Base-by-base conservation (phyloP, 2,113 vertebrate genomes). In the Coregonus clupeaformis region DNA sequence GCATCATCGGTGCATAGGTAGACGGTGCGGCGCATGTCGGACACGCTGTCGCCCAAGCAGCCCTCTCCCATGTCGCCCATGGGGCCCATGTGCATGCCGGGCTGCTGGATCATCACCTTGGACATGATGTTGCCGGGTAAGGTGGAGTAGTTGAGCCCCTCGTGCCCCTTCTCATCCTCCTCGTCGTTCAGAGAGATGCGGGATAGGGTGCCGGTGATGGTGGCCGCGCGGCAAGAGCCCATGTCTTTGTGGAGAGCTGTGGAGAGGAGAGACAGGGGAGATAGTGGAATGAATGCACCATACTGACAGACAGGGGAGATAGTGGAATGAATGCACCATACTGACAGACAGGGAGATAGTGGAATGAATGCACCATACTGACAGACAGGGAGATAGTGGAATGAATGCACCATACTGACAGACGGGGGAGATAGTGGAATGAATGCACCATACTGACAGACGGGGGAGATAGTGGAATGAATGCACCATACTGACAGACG, bases 31-130 rank as follows among this genome's bases (percentile, higher is more conserved):
- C 97, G 92, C 92, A 99, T 79, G 80, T 99, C 98, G 0, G 91
- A 93, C 77, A 91, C 92, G 75, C 87, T 73, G 85, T 97, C 96
- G 45, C 93, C 96, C 83, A 97, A 81, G 89, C 96, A 97, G 64
- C 95, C 94, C 59, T 96, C 97, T 36, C 96, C 94, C 79, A 98
- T 88, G 70, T 98, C 96, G 18, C 94, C 94, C 93, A 97, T 92
- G 49, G 49, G 49, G 80, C 96, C 93, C 94, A 97, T 95, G 87
- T 98, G 97, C 79, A 99, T 91, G 42, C 94, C 95, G 1, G 97
- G 96, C 82, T 98, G 98, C 88, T 98, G 97, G 89, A 98, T 98
- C 82, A 98, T 96, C 83, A 99, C 98, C 94, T 99, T 99, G 87
- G 98, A 99, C 89, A 99, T 97, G 87, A 99, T 97, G 80, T 97